phyloP scores from a whole-genome alignment of 2,113 vertebrate genomes.

The Hypomesus transpacificus region DNA sequence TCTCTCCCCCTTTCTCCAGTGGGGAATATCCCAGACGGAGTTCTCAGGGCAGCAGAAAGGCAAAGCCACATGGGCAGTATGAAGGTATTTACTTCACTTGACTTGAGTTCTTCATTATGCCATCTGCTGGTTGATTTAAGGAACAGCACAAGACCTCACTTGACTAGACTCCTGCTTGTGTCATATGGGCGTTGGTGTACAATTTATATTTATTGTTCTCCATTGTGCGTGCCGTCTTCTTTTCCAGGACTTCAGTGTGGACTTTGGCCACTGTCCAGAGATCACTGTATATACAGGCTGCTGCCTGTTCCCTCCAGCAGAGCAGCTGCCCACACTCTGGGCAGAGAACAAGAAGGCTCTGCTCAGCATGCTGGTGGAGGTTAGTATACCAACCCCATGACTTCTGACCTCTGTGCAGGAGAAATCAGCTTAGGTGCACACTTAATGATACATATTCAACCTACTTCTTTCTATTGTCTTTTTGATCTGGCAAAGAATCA shows the following conservation, averaged over 20 bases:
- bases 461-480: neutral
- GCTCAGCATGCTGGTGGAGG: conserved; percentile 96
- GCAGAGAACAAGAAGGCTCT: conserved; percentile 90
- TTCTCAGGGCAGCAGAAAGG: conserved; percentile 90
- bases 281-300: conserved; percentile 95
- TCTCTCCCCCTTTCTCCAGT: conserved; percentile 24
- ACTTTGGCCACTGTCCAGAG: conserved; percentile 92
- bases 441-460: neutral
- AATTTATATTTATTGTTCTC: neutral
- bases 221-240: neutral
- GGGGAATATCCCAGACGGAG: conserved; percentile 71
- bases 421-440: too few relatives aligned
- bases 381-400: conserved; percentile 58
- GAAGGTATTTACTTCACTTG: conserved; percentile 79
- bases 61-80: conserved; percentile 95
- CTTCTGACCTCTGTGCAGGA: neutral
- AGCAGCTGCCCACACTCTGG: conserved; percentile 84
- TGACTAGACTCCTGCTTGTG: neutral
- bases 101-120: neutral
- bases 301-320: conserved; percentile 85
- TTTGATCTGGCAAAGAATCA: neutral
- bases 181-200: neutral
- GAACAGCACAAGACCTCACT: neutral
- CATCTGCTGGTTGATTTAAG: neutral
- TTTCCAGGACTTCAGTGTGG: conserved; percentile 89